Conservation (phyloP, 2,113 vertebrate genomes). For the Plecturocebus donacophilus region DNA sequence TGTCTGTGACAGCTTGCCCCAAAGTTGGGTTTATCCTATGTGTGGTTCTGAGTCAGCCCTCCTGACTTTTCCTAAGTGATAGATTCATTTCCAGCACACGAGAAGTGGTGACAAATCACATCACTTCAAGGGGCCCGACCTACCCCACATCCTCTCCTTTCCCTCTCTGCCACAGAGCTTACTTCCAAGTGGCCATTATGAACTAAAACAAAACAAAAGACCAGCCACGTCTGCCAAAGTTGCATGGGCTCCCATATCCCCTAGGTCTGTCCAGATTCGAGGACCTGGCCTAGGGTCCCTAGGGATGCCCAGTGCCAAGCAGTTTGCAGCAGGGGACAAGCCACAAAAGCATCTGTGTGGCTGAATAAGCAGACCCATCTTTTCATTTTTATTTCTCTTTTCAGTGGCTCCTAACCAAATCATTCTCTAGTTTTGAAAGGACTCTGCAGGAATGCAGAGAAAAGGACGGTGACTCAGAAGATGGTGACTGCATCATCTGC, state of each 20-base stretch:
- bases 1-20: neutral
- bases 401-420: constrained; percentile 13
- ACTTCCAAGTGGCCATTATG: neutral
- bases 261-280: neutral
- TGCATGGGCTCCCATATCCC: neutral
- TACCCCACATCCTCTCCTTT: neutral
- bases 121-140: neutral
- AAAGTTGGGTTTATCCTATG: constrained; percentile 9
- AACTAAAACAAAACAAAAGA: neutral
- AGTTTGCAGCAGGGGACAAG: neutral
- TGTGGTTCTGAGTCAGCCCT: constrained; percentile 42
- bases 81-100: constrained; percentile 43
- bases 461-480: constrained; percentile 62
- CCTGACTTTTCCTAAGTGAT: constrained; percentile 56
- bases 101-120: constrained; percentile 49
- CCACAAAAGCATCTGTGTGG: constrained; percentile 1
- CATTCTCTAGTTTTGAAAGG: constrained; percentile 46
- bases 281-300: neutral
- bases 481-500: constrained; percentile 64
- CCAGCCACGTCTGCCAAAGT: neutral
- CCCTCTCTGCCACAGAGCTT: neutral
- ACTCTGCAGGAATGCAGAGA: constrained; percentile 63
- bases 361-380: neutral
- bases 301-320: neutral
- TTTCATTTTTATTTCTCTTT: constrained; percentile 22